Conservation (phyloP, 2,888 invertebrate genomes). For the Hydriomena furcata region DNA sequence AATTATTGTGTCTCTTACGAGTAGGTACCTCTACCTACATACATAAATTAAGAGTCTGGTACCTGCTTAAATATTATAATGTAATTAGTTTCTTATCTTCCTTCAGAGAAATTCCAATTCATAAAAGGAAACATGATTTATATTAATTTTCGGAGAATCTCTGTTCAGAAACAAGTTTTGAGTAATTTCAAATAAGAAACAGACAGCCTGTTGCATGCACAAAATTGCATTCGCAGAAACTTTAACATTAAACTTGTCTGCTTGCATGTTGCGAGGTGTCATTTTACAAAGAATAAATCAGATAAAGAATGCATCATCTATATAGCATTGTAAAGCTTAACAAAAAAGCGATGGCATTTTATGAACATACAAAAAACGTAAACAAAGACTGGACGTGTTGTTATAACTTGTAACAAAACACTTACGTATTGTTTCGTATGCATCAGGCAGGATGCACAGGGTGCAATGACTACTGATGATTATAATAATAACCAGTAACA, state of each 20-base stretch:
- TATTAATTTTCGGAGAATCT: constrained; percentile 28
- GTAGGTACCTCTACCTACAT: no score
- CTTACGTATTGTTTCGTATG: constrained; percentile 12
- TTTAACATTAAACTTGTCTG: constrained; percentile 16
- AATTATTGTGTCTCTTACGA: no score
- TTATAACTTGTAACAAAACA: constrained; percentile 8
- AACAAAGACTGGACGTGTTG: constrained; percentile 15
- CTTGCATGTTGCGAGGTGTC: constrained; percentile 31
- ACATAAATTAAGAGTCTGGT: no score
- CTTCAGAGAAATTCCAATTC: constrained; percentile 3
- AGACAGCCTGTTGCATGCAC: constrained; percentile 10
- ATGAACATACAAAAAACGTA: constrained; percentile 2
- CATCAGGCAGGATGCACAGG: constrained; percentile 21
- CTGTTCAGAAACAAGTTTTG: constrained; percentile 21
- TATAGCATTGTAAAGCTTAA: background rate
- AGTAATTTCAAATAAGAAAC: constrained; percentile 33
- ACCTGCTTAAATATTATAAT: no score
- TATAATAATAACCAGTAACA: background rate
- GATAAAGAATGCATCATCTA: no score
- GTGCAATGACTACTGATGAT: constrained; percentile 16
- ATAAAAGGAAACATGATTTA: constrained; percentile 22
- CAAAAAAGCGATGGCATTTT: background rate
- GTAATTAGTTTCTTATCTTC: no score
- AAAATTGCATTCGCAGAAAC: constrained; percentile 43
- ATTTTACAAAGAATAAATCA: no score